These are phyloP conservation scores for Cassiopea xamachana DNA, from an alignment of 30 jellyfish, hydroid and myxozoan species.

Conservation along the genomic window DNA sequence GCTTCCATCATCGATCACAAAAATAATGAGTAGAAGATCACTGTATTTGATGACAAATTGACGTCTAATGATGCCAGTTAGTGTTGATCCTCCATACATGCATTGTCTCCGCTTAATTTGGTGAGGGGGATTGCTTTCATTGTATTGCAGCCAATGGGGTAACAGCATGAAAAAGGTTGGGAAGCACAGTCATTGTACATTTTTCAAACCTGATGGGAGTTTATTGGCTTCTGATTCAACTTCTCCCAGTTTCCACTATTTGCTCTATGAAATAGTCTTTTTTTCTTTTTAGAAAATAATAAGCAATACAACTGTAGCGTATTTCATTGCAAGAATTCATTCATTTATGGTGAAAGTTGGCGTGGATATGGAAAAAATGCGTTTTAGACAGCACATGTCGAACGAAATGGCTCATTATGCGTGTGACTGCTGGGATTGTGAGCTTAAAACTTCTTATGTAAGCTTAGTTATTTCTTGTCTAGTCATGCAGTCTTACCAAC, in stretches of 20 bases:
- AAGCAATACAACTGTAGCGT: constrained; percentile 89
- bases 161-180: too few relatives aligned
- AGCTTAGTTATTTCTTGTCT: neutral
- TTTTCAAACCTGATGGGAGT: too few relatives aligned
- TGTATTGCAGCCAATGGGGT: too few relatives aligned
- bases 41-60: too few relatives aligned
- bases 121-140: too few relatives aligned
- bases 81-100: too few relatives aligned
- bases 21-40: too few relatives aligned
- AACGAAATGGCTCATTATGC: constrained; percentile 99
- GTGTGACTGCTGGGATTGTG: constrained; percentile 99
- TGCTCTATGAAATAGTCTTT: neutral
- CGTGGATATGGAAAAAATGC: constrained; percentile 82
- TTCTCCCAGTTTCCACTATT: neutral
- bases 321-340: constrained; percentile 92
- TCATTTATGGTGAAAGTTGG: constrained; percentile 93
- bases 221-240: too few relatives aligned
- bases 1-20: too few relatives aligned
- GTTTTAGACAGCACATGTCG: constrained; percentile 98
- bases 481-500: neutral
- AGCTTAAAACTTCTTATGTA: constrained; percentile 92
- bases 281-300: constrained; percentile 77
- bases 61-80: too few relatives aligned
- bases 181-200: too few relatives aligned
- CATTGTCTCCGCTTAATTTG: too few relatives aligned